Evolutionary conservation across 2,797 vertebrate genomes (phyloP).

Genomic region (Chelidonichthys spinosus): DNA sequence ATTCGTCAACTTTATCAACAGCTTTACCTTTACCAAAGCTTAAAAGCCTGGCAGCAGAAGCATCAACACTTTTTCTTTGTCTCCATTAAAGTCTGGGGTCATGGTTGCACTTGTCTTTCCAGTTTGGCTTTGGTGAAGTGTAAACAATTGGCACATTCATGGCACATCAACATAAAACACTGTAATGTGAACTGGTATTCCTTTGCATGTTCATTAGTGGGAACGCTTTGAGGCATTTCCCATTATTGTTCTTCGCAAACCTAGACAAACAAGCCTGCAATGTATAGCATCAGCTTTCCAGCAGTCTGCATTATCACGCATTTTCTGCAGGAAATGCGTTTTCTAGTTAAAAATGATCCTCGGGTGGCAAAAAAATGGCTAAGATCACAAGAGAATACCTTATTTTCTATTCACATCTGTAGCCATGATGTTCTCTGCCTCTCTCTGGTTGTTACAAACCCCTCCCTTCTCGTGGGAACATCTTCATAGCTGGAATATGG

Average conservation of each 20-base stretch:
- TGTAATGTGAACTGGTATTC: background rate
- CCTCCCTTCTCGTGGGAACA: background rate
- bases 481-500: background rate
- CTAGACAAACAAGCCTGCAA: too few relatives aligned
- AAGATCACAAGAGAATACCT: background rate
- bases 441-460: background rate
- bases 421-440: background rate
- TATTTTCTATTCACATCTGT: background rate
- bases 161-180: background rate
- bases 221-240: too few relatives aligned
- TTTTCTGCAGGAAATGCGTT: too few relatives aligned
- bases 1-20: conserved; percentile 21
- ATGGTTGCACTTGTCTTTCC: background rate
- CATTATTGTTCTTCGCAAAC: too few relatives aligned
- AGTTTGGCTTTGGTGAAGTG: background rate
- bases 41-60: background rate
- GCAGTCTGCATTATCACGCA: too few relatives aligned
- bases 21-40: background rate
- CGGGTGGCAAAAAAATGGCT: background rate
- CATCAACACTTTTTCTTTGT: background rate
- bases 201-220: background rate
- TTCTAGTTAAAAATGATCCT: background rate
- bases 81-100: background rate
- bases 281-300: too few relatives aligned
- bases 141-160: too few relatives aligned